These are phyloP conservation scores for Macrophya alboannulata DNA, from an alignment of 2,888 invertebrate species.

Conservation along the genomic window DNA sequence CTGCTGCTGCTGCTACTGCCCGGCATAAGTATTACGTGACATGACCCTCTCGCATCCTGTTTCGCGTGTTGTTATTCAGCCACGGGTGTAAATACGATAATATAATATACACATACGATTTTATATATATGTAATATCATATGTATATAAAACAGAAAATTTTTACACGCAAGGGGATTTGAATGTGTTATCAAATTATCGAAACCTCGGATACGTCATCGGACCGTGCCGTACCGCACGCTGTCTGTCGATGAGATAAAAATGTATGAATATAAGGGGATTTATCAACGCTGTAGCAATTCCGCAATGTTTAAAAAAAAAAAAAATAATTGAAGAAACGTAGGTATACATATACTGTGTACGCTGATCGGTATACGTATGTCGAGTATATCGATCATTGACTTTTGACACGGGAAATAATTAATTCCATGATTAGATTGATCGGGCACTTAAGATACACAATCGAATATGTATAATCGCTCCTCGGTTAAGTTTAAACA, in stretches of 20 bases:
- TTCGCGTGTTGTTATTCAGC: not conserved
- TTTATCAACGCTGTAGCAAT: not conserved
- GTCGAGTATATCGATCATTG: not conserved
- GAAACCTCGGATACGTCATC: not conserved
- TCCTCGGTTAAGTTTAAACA: not conserved
- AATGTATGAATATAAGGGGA: not conserved
- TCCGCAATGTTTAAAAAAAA: not conserved
- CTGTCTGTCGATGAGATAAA: not conserved
- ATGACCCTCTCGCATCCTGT: slow-evolving; percentile 49
- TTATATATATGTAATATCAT: too few relatives aligned
- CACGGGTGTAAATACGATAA: slow-evolving; percentile 22
- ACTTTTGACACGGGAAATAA: not conserved
- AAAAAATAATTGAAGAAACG: not conserved
- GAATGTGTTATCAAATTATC: not conserved
- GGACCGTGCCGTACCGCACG: not conserved
- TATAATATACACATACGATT: not conserved
- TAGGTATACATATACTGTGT: too few relatives aligned
- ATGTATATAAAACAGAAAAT: too few relatives aligned
- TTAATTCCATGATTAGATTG: not conserved
- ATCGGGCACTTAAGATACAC: not conserved
- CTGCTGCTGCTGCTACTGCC: not conserved
- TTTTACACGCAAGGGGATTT: too few relatives aligned
- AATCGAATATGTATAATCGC: not conserved
- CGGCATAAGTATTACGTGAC: slow-evolving; percentile 52
- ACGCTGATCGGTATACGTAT: not conserved